phyloP scores from a whole-genome alignment of 2,888 invertebrate species.

The Eubasilissa splendida region DNA sequence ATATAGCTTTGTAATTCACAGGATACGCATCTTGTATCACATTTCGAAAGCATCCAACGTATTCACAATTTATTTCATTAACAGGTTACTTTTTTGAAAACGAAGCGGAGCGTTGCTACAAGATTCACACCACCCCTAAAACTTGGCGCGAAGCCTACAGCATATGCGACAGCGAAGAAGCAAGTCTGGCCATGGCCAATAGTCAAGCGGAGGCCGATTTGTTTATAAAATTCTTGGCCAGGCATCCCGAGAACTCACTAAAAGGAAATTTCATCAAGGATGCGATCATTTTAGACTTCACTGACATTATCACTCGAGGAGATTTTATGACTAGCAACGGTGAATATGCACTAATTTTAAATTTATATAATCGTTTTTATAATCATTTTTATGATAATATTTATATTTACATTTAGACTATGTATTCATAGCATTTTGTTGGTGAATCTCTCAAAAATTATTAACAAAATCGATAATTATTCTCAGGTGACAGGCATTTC shows the following conservation, averaged over 20 bases:
- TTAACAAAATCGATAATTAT: too few species aligned
- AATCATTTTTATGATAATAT: too few species aligned
- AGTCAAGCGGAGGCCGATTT: not conserved
- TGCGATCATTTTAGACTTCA: slow-evolving; percentile 45
- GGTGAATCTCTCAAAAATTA: too few species aligned
- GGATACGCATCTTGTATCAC: too few species aligned
- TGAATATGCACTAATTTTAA: not conserved
- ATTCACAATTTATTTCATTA: not conserved
- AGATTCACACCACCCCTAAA: slow-evolving; percentile 39
- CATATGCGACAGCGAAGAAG: slow-evolving; percentile 44
- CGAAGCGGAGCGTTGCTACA: slow-evolving; percentile 44
- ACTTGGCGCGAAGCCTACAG: slow-evolving; percentile 46
- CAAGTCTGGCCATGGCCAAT: slow-evolving; percentile 40
- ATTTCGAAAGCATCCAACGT: too few species aligned
- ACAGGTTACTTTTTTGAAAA: slow-evolving; percentile 39
- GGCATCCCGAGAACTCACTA: slow-evolving; percentile 40
- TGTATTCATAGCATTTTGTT: too few species aligned
- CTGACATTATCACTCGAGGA: slow-evolving; percentile 37
- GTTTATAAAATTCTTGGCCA: slow-evolving; percentile 18
- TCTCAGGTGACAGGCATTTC: too few species aligned
- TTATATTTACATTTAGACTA: too few species aligned
- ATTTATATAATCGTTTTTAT: too few species aligned
- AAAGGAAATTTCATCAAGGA: slow-evolving; percentile 43
- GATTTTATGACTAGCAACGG: slow-evolving; percentile 46
- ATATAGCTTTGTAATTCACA: too few species aligned